Conservation (phyloP, 2,797 vertebrate species). For the Rallus crepitans region DNA sequence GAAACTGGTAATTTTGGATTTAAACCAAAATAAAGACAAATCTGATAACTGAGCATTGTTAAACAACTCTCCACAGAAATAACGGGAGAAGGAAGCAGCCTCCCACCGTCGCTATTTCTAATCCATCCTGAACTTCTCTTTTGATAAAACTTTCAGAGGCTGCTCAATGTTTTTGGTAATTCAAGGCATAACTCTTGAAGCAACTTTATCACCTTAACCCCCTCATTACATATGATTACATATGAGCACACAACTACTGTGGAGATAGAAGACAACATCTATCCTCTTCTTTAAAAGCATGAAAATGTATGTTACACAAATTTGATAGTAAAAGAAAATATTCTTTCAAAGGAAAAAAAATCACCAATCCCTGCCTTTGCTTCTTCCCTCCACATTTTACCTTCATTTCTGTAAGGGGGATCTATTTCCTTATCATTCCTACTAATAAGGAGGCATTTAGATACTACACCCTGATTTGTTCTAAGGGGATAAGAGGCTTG, state of each 20-base stretch:
- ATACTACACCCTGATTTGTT: neutral
- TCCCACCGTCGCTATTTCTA: rapidly evolving
- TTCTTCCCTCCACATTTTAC: neutral
- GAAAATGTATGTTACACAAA: neutral
- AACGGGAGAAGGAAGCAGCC: neutral
- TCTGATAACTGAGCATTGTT: neutral
- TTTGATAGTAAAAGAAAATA: neutral
- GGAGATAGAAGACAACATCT: neutral
- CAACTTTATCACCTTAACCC: neutral
- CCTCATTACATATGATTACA: neutral
- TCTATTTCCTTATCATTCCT: neutral
- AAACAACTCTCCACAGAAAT: neutral
- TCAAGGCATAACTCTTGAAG: neutral
- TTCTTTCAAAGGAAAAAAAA: neutral
- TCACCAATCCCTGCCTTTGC: neutral
- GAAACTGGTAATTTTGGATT: neutral
- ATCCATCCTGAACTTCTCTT: neutral
- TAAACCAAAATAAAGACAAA: neutral
- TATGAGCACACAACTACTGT: neutral
- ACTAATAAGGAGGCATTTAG: neutral
- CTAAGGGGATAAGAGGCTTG: neutral
- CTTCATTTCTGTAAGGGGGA: neutral
- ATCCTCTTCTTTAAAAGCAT: neutral
- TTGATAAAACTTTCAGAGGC: neutral
- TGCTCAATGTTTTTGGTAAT: neutral